Evolutionary conservation across 30 jellyfish, hydroid and myxozoan genomes (phyloP).

Genomic region (Pseudorhiza aurosa): DNA sequence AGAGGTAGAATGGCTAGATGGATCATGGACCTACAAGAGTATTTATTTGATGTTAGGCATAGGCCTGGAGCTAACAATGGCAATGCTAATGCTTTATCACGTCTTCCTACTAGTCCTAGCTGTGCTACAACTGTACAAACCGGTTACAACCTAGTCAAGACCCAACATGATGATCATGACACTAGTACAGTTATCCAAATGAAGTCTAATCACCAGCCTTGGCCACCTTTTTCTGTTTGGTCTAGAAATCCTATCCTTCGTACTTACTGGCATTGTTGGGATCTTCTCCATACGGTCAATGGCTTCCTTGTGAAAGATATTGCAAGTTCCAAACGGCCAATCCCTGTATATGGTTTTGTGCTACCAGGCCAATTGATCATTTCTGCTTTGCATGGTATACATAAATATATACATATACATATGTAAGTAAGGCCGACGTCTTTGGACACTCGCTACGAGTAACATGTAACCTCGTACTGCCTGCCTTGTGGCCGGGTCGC

Average conservation of each 20-base stretch:
- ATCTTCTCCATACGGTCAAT: slow-evolving; percentile 3
- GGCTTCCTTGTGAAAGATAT: slow-evolving; percentile 14
- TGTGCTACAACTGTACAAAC: slow-evolving; percentile 30
- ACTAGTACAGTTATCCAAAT: neutral
- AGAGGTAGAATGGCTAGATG: slow-evolving; percentile 58
- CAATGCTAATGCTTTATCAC: slow-evolving; percentile 72
- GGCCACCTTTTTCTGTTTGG: slow-evolving; percentile 46
- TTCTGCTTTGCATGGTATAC: slow-evolving; percentile 46
- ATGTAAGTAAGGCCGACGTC: too few relatives aligned
- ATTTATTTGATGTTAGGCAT: slow-evolving; percentile 10
- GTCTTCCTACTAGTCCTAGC: slow-evolving; percentile 9
- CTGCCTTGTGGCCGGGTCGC: too few relatives aligned
- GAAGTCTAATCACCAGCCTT: slow-evolving; percentile 11
- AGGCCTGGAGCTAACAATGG: slow-evolving; percentile 47
- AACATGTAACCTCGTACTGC: too few relatives aligned
- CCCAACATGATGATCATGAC: slow-evolving; percentile 14
- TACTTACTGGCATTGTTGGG: slow-evolving; percentile 58
- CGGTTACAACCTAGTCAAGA: neutral
- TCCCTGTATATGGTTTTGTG: slow-evolving; percentile 38
- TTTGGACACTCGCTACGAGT: too few relatives aligned
- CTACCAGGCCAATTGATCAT: slow-evolving; percentile 14
- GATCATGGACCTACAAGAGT: slow-evolving; percentile 44
- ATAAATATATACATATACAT: too few relatives aligned
- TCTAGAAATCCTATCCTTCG: slow-evolving; percentile 16
- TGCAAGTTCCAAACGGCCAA: neutral